phyloP scores from a whole-genome alignment of 2,888 invertebrate species.

The Eledona agricola region DNA sequence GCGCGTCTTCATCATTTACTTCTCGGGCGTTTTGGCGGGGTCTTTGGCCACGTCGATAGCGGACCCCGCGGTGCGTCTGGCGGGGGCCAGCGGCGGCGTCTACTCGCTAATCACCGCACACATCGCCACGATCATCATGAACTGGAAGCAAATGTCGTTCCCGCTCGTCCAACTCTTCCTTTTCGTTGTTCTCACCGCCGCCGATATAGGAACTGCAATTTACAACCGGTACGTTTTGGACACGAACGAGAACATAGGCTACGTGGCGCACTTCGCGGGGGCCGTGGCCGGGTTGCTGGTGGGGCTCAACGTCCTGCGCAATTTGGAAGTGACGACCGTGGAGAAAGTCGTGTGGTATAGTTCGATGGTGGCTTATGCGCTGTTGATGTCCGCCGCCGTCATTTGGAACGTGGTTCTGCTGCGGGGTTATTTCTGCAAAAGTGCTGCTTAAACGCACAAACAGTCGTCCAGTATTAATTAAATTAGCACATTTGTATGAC shows the following conservation, averaged over 20 bases:
- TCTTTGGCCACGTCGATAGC: slow-evolving; percentile 85
- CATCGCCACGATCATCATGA: slow-evolving; percentile 91
- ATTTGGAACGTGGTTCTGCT: slow-evolving; percentile 52
- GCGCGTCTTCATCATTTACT: slow-evolving; percentile 86
- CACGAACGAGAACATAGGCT: slow-evolving; percentile 82
- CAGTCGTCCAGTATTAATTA: too few species aligned
- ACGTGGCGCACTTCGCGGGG: slow-evolving; percentile 83
- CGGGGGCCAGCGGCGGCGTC: slow-evolving; percentile 95
- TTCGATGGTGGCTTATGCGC: slow-evolving; percentile 74
- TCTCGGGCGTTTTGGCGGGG: slow-evolving; percentile 86
- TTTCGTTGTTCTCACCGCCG: slow-evolving; percentile 80
- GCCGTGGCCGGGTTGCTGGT: slow-evolving; percentile 84
- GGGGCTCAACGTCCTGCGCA: slow-evolving; percentile 71
- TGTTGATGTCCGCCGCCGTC: slow-evolving; percentile 70
- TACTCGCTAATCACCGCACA: slow-evolving; percentile 94
- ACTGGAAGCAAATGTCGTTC: slow-evolving; percentile 97
- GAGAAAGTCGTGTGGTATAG: slow-evolving; percentile 73
- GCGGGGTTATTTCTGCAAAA: slow-evolving; percentile 7
- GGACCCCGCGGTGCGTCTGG: slow-evolving; percentile 81
- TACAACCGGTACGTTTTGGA: slow-evolving; percentile 84
- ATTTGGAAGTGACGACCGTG: slow-evolving; percentile 69
- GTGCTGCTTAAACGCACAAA: too few species aligned
- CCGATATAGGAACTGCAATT: slow-evolving; percentile 90
- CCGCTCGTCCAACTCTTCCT: slow-evolving; percentile 85
- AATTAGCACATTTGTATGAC: too few species aligned